Base-by-base conservation (phyloP, 1,140 invertebrate species). In the Heliconius melpomene region DNA sequence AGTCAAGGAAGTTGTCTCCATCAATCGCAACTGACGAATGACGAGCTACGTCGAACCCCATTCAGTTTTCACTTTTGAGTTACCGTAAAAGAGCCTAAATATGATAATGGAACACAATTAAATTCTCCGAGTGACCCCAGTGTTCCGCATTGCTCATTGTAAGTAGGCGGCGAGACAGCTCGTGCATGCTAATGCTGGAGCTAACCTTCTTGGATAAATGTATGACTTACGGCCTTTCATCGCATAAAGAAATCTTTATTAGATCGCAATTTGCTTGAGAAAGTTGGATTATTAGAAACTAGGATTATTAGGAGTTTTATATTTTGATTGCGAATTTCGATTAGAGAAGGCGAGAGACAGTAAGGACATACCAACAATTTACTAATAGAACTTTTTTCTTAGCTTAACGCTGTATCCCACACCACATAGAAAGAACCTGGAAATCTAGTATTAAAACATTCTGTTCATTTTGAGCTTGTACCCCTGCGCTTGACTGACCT, bases 91-190 rank as follows among this genome's bases (percentile, higher is more conserved):
- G 91, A 94, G 89, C 92, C 92, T 93, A 91, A 93, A 94, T 94
- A 94, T 94, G 93, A 94, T 94, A 94, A 94, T 94, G 89, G 91
- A 90, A 91, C 90, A 93, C 93, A 94, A 94, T 94, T 93, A 94
- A 93, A 94, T 94, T 94, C 93, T 92, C 89, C 79, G 81, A 90
- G 92, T 91, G 93, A 91, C 91, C 91, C 88, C 86, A 80, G 87
- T 90, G 93, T 91, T 91, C 91, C 92, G 92, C 92, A 93, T 93
- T 89, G 92, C 90, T 91, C 91, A 94, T 93, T 83, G 88, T 91
- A 93, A 93, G 93, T 93, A 91, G 91, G 91, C 83, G 85, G 84
- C 66, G 82, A 78, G 80, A 75, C 83, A 85, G 76, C 83, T 74
- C 70, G 20, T 86, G 91, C 87, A 92, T 94, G 89, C 90, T 93